A percentile compares a stretch with the other conserved stretches of the same genome.
These are phyloP conservation scores for Agrotis puta DNA, from an alignment of 2,888 invertebrate genomes.

Conservation along the genomic window DNA sequence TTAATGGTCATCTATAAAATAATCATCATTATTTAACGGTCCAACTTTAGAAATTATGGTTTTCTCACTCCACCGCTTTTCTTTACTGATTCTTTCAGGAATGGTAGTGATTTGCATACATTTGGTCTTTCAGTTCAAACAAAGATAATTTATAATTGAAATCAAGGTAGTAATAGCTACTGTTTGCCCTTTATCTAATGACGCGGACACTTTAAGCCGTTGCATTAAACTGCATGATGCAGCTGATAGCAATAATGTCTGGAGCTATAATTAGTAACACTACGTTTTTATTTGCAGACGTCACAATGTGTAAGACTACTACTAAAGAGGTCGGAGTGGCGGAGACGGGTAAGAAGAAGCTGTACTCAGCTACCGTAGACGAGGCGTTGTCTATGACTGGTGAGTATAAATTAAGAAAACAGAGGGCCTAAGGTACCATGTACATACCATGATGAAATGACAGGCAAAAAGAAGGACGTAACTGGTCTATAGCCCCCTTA, in stretches of 20 bases:
- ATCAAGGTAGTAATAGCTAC: constrained; percentile 15
- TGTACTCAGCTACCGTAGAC: constrained; percentile 77
- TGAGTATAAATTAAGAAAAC: constrained; percentile 54
- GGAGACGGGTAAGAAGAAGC: constrained; percentile 74
- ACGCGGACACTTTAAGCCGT: not conserved
- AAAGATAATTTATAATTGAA: constrained; percentile 33
- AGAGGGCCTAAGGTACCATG: too few species aligned
- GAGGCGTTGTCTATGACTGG: constrained; percentile 84
- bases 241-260: not conserved
- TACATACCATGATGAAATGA: not conserved
- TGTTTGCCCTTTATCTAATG: constrained; percentile 33
- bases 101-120: too few species aligned
- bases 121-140: constrained; percentile 3
- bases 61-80: too few species aligned
- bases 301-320: constrained; percentile 71
- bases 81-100: not conserved
- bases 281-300: constrained; percentile 46
- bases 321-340: constrained; percentile 67
- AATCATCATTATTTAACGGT: too few species aligned
- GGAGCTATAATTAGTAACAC: constrained; percentile 8
- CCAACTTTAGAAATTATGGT: too few species aligned
- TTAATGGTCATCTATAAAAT: too few species aligned
- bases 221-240: constrained; percentile 20
- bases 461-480: too few species aligned
- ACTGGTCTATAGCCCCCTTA: too few species aligned